Base-by-base conservation (phyloP, 2,888 invertebrate species). In the Osmoderma eremita region DNA sequence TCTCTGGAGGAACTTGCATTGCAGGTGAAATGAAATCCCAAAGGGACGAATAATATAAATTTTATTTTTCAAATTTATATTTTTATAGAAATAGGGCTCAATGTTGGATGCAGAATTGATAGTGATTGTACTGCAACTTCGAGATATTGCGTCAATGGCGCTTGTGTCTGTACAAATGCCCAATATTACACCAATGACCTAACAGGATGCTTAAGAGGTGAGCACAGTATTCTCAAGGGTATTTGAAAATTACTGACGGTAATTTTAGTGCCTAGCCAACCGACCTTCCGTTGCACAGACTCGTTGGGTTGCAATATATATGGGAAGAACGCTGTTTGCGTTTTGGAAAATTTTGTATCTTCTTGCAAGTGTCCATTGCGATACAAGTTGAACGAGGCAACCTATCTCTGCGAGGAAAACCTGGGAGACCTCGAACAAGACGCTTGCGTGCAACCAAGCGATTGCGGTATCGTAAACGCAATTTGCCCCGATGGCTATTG, bases 191-290 rank as follows among this genome's bases (percentile, higher is more conserved):
- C 15, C n/a, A n/a, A 18, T 2, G 64, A 17, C n/a, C 39, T 61
- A 22, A 63, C 49, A 5, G 22, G 20, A 45, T 68, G 67, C 22
- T 4, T 30, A 12, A 64, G 64, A 50, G 56, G 67, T 67, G 39
- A 24, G 10, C 5, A 1, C 18, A 48, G 17, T 24, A 36, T 45
- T 20, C 1, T 30, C 42, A 15, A 20, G 1, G 5, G n/a, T 18
- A 1, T 50, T 15, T n/a, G 15, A 66, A 49, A 50, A 1, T 50
- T 53, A 13, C 13, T 12, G 2, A 30, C 30, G 5, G 5, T 30
- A 13, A 17, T 63, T 67, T 24, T 12, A 68, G 61, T 64, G 18
- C 18, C 61, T 6, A 36, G 13, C 20, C 20, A 36, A 10, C 51
- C 64, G n/a, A 18, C 3, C 13, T 51, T 68, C 18, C 10, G 15